phyloP scores from a whole-genome alignment of 2,113 vertebrate genomes.

The Caloenas nicobarica region DNA sequence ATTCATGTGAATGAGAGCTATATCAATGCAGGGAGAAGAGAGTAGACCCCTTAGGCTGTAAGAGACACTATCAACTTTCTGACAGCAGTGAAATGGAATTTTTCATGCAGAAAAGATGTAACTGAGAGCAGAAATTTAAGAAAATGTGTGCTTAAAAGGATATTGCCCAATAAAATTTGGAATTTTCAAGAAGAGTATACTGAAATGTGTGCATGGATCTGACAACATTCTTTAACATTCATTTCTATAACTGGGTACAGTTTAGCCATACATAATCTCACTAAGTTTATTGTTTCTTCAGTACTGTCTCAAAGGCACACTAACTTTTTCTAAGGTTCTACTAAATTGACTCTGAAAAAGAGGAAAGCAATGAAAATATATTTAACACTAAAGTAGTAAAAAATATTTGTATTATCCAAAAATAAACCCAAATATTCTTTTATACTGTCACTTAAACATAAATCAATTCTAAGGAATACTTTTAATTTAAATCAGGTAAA shows the following conservation, averaged over 20 bases:
- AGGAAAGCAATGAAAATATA: not conserved
- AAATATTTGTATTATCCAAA: not conserved
- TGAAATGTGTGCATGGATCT: not conserved
- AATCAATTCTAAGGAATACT: not conserved
- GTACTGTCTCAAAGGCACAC: not conserved
- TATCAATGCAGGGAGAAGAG: not conserved
- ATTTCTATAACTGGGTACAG: not conserved
- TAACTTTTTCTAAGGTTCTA: not conserved
- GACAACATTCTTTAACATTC: not conserved
- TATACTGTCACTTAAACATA: not conserved
- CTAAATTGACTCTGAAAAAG: not conserved
- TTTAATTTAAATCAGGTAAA: not conserved
- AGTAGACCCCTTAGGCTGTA: not conserved
- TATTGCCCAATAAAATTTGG: not conserved
- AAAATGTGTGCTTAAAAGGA: not conserved
- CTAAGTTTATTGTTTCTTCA: not conserved
- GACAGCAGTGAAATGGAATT: constrained; percentile 20
- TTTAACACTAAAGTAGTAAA: not conserved
- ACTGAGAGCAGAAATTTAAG: not conserved
- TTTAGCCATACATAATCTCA: not conserved
- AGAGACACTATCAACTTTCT: constrained; percentile 13
- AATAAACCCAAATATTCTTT: not conserved
- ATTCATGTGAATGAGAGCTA: not conserved
- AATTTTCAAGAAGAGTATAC: not conserved
- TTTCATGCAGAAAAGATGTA: not conserved